phyloP scores from a whole-genome alignment of 2,113 vertebrate species.

The Pangasianodon gigas region DNA sequence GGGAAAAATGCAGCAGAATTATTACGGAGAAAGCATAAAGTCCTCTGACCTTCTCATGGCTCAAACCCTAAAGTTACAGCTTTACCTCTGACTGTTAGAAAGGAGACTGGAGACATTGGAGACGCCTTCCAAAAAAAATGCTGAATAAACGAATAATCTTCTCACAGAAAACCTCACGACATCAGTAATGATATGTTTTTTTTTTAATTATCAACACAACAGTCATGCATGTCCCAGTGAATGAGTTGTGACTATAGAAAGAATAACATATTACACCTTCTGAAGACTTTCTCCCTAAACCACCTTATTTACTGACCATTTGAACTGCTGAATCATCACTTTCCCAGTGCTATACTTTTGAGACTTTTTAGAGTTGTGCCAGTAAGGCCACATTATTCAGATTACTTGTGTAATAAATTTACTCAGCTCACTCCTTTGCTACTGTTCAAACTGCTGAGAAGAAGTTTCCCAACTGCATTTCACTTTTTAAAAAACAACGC shows the following conservation, averaged over 20 bases:
- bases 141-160: too few relatives aligned
- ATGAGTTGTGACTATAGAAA: not conserved
- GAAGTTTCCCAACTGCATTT: conserved; percentile 2
- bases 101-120: too few relatives aligned
- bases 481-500: not conserved
- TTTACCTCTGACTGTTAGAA: too few relatives aligned
- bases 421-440: not conserved
- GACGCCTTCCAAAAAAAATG: too few relatives aligned
- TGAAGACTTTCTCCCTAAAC: not conserved
- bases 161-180: not conserved
- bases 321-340: not conserved
- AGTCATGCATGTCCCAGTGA: not conserved
- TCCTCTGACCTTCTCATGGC: too few relatives aligned
- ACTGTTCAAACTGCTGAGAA: conserved; percentile 6
- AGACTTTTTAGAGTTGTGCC: not conserved
- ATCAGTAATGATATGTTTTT: not conserved
- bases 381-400: not conserved
- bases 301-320: not conserved
- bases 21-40: too few relatives aligned
- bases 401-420: not conserved
- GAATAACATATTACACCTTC: too few relatives aligned
- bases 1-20: too few relatives aligned
- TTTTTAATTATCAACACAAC: not conserved
- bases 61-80: too few relatives aligned
- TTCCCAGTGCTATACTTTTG: not conserved